A percentile compares a stretch with the other conserved stretches of the same genome.
Conservation (phyloP, 2,113 vertebrate species). For the Phalacrocorax pelagicus region DNA sequence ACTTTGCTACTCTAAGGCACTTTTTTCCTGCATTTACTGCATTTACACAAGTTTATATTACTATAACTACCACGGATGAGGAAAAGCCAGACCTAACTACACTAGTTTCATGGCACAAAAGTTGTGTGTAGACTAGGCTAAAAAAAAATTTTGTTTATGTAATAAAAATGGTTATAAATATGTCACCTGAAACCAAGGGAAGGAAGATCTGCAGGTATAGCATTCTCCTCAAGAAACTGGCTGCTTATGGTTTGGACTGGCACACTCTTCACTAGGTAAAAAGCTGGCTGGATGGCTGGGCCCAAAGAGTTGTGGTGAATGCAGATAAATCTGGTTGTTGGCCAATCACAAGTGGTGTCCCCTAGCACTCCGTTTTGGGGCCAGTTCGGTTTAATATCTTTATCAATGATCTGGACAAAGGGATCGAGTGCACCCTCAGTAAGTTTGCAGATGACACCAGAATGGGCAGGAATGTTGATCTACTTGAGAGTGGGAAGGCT, state of each 20-base stretch:
- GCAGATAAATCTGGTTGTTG: fast-evolving
- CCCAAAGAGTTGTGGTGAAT: neutral
- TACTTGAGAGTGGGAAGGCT: neutral
- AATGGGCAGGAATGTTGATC: fast-evolving
- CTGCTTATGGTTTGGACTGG: fast-evolving
- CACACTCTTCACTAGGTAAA: fast-evolving
- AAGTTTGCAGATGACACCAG: neutral
- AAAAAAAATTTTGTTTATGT: neutral
- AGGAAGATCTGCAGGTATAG: neutral
- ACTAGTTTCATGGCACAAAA: neutral
- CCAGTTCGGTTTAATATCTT: neutral
- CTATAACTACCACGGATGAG: neutral
- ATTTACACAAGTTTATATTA: neutral
- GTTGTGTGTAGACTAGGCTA: neutral
- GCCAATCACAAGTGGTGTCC: neutral
- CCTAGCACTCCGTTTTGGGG: neutral
- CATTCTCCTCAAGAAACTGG: neutral
- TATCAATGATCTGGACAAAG: neutral
- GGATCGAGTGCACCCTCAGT: fast-evolving
- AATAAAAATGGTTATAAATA: neutral
- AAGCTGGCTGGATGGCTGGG: fast-evolving
- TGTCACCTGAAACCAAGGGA: neutral
- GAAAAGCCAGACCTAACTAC: neutral
- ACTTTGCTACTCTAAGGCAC: neutral
- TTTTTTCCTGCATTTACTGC: neutral